A percentile compares a stretch with the other conserved stretches of the same genome.
phyloP scores from a whole-genome alignment of 2,888 invertebrate species.

The Macrosiphum euphorbiae region DNA sequence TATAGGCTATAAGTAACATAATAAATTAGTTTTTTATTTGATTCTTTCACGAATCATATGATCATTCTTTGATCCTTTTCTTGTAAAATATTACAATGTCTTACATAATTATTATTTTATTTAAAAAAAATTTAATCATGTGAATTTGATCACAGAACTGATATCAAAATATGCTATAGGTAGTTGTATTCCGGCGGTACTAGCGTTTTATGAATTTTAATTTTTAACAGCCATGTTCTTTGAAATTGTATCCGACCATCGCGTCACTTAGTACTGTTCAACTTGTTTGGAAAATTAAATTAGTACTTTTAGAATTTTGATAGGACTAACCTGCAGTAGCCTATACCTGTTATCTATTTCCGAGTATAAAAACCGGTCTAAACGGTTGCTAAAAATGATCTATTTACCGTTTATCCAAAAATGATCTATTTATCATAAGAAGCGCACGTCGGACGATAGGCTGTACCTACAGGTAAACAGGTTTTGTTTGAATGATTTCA shows the following conservation, averaged over 20 bases:
- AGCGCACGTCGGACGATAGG: background rate
- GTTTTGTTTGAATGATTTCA: constrained; percentile 37
- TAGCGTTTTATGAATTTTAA: background rate
- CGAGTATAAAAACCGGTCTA: constrained; percentile 29
- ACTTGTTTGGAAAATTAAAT: constrained; percentile 31
- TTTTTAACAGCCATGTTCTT: background rate
- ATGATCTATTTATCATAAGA: constrained; percentile 45
- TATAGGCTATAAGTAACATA: background rate
- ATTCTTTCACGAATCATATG: background rate
- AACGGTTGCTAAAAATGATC: constrained; percentile 50
- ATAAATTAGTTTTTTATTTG: background rate
- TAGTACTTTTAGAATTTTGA: background rate
- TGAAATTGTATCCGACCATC: background rate
- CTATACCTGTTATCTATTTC: constrained; percentile 42
- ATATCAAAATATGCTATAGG: background rate
- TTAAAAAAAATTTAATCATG: background rate
- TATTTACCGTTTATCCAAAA: constrained; percentile 51
- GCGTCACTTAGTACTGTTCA: background rate
- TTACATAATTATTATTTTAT: background rate
- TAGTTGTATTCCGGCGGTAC: background rate
- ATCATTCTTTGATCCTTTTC: background rate
- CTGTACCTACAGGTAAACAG: constrained; percentile 23
- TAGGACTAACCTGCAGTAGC: background rate
- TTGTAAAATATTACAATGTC: background rate
- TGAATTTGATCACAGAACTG: background rate